Percentiles rank a stretch among this genome's conserved stretches.
phyloP scores from a whole-genome alignment of 2,888 invertebrate genomes.

The Ernsta delagoae region DNA sequence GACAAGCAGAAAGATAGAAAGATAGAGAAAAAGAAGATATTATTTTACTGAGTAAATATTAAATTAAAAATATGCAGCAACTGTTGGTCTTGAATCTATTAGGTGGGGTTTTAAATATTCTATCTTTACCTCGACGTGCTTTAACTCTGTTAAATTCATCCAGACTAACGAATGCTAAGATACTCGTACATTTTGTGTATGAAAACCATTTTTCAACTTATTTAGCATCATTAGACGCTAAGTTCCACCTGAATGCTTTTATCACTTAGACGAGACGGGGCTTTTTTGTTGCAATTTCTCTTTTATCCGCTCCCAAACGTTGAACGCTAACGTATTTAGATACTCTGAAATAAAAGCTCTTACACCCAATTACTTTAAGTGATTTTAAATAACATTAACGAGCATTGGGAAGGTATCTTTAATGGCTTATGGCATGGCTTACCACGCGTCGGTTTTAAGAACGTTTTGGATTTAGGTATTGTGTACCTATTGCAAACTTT shows the following conservation, averaged over 20 bases:
- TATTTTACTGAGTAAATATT: no score
- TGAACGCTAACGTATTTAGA: slow-evolving; percentile 13
- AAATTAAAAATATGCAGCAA: no score
- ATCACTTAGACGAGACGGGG: slow-evolving; percentile 51
- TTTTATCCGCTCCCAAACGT: slow-evolving; percentile 51
- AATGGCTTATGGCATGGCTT: slow-evolving; percentile 3
- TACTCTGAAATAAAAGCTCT: slow-evolving; percentile 23
- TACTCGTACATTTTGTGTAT: not conserved
- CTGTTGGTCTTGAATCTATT: no score
- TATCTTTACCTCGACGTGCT: no score
- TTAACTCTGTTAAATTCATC: not conserved
- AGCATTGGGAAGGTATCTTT: not conserved
- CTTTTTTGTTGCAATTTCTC: slow-evolving; percentile 72
- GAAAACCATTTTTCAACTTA: not conserved
- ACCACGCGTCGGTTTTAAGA: slow-evolving; percentile 1
- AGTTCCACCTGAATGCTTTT: slow-evolving; percentile 24
- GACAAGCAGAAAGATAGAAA: no score
- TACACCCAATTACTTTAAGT: slow-evolving; percentile 24
- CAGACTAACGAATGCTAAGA: no score
- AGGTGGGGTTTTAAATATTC: no score
- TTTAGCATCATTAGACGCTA: not conserved
- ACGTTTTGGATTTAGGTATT: not conserved
- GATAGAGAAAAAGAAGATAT: no score
- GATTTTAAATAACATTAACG: slow-evolving; percentile 14
- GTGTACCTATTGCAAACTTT: not conserved